Percentiles rank a stretch among this genome's conserved stretches.
These are phyloP conservation scores for Drosophila kanapiae DNA, from an alignment of 1,140 invertebrate genomes.

Conservation along the genomic window DNA sequence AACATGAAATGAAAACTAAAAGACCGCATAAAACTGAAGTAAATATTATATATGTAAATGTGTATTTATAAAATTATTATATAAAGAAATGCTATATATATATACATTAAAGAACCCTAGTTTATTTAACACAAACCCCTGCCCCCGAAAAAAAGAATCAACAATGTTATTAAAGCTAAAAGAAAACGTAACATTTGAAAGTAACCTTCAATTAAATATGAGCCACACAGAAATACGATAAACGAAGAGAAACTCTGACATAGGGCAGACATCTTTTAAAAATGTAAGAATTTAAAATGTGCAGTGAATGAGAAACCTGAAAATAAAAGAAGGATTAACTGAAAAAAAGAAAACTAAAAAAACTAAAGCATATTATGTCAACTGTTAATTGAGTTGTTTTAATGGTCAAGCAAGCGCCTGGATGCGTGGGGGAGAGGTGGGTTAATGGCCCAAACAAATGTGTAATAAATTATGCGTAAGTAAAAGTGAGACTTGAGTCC, in stretches of 20 bases:
- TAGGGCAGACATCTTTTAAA: slow-evolving; percentile 63
- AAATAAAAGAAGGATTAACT: slow-evolving; percentile 49
- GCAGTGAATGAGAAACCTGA: slow-evolving; percentile 50
- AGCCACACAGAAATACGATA: slow-evolving; percentile 51
- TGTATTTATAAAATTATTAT: slow-evolving; percentile 78
- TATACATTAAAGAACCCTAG: slow-evolving; percentile 59
- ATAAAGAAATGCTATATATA: slow-evolving; percentile 68
- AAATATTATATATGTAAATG: slow-evolving; percentile 84
- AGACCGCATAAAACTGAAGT: slow-evolving; percentile 68
- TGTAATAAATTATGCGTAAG: slow-evolving; percentile 58
- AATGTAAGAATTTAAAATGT: slow-evolving; percentile 76
- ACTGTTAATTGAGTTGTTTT: slow-evolving; percentile 83
- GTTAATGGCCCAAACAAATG: slow-evolving; percentile 37
- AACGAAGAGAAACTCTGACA: slow-evolving; percentile 22
- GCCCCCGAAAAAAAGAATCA: slow-evolving; percentile 30
- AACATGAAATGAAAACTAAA: slow-evolving; percentile 34
- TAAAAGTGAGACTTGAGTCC: slow-evolving; percentile 32
- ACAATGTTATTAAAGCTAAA: slow-evolving; percentile 76
- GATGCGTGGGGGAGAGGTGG: not conserved
- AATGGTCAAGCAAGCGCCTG: slow-evolving; percentile 43
- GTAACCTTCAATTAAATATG: slow-evolving; percentile 81
- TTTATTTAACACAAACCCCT: slow-evolving; percentile 63
- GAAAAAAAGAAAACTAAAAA: slow-evolving; percentile 56
- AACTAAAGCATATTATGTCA: slow-evolving; percentile 79
- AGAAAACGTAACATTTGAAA: slow-evolving; percentile 66